These are phyloP conservation scores for Coregonus suidteri DNA, from an alignment of 2,797 vertebrate genomes.

Conservation along the genomic window DNA sequence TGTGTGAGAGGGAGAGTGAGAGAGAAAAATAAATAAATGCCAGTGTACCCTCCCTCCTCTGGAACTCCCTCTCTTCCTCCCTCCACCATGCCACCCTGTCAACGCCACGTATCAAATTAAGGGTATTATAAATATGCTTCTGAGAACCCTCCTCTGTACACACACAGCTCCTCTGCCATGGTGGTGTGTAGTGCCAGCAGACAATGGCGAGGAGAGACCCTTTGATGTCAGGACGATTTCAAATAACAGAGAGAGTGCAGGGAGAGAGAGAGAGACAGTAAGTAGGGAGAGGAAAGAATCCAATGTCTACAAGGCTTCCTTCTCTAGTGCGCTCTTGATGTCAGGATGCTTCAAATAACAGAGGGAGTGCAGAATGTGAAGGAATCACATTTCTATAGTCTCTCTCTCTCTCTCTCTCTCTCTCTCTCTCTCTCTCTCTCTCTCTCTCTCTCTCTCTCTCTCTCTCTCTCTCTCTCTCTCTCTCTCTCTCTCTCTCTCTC, in stretches of 20 bases:
- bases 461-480: not conserved
- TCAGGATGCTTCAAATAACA: slow-evolving; percentile 40
- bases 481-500: not conserved
- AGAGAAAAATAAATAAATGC: not conserved
- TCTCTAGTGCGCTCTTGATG: slow-evolving; percentile 6
- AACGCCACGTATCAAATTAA: slow-evolving; percentile 19
- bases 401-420: slow-evolving; percentile 19
- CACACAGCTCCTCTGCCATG: slow-evolving; percentile 19
- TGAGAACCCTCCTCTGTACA: not conserved
- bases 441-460: too few relatives aligned
- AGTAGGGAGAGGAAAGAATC: slow-evolving; percentile 30
- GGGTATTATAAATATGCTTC: slow-evolving; percentile 33
- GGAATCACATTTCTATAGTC: slow-evolving; percentile 34
- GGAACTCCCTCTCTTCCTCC: slow-evolving; percentile 12
- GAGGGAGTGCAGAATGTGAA: slow-evolving; percentile 15
- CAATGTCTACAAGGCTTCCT: not conserved
- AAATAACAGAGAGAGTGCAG: slow-evolving; percentile 24
- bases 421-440: slow-evolving; percentile 14
- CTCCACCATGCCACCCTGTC: slow-evolving; percentile 10
- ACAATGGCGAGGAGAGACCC: slow-evolving; percentile 20
- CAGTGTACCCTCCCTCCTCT: slow-evolving; percentile 8
- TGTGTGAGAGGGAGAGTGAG: not conserved
- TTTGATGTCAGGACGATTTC: slow-evolving; percentile 52
- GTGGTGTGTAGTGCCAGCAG: slow-evolving; percentile 21
- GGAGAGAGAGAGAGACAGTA: not conserved